Conservation (phyloP, 2,113 vertebrate species). For the Semicossyphus pulcher region DNA sequence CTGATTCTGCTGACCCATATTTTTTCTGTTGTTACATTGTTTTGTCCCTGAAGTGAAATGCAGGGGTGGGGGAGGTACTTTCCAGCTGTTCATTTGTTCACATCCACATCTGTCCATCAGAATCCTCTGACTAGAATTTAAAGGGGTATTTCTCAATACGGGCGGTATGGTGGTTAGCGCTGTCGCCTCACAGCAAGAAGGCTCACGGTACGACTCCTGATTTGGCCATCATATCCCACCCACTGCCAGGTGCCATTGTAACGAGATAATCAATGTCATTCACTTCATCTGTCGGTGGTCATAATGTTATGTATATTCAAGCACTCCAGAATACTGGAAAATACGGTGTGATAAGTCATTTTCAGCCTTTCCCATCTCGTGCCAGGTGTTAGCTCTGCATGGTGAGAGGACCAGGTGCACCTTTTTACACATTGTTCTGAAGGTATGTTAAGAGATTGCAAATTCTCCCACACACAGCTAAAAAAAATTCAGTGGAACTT, state of each 20-base stretch:
- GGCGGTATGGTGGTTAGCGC: too few relatives aligned
- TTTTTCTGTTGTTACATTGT: slow-evolving; percentile 56
- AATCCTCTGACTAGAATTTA: neutral
- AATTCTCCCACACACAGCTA: slow-evolving; percentile 26
- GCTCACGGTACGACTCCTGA: too few relatives aligned
- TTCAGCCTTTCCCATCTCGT: slow-evolving; percentile 26
- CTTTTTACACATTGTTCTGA: slow-evolving; percentile 58
- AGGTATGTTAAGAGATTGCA: slow-evolving; percentile 49
- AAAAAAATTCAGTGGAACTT: slow-evolving; percentile 41
- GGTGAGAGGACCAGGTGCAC: slow-evolving; percentile 50
- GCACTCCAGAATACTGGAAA: slow-evolving; percentile 35
- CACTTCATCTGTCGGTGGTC: too few relatives aligned
- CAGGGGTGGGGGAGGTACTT: slow-evolving; percentile 20
- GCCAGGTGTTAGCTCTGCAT: slow-evolving; percentile 30
- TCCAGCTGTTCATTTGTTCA: slow-evolving; percentile 18
- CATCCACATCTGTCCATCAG: slow-evolving; percentile 16
- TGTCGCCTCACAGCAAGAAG: too few relatives aligned
- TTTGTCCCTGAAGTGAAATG: slow-evolving; percentile 45
- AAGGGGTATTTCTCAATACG: neutral
- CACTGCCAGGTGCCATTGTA: too few relatives aligned
- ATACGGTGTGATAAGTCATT: slow-evolving; percentile 52
- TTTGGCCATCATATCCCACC: too few relatives aligned
- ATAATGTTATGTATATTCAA: slow-evolving; percentile 28
- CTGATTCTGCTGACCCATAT: slow-evolving; percentile 70
- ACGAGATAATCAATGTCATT: too few relatives aligned